Base-by-base conservation (phyloP, 53 echinoderm and acorn worm genomes). In the Actinopyga echinites region DNA sequence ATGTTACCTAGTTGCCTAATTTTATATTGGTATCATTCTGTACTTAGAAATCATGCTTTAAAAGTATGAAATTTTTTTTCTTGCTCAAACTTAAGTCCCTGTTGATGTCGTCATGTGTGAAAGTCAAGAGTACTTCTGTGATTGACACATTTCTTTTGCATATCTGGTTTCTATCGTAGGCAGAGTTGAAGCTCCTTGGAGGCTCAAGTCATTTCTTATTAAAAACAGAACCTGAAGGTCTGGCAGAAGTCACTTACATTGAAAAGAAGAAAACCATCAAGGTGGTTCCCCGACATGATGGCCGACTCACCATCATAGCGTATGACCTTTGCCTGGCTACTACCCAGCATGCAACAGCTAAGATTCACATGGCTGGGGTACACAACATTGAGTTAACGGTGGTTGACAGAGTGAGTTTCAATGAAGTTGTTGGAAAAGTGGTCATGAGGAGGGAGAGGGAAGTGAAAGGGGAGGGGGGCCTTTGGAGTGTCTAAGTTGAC, bases 181-280 rank as follows among this genome's bases (percentile, higher is more conserved):
- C 89, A 17, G 79, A 79, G 30, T 84, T 93, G 54, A 91, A 82
- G 24, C 83, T 96, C 11, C 87, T 61, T 10, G 96, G 96, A 23
- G 96, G 96, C 12, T 96, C 93, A 53, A 91, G 96, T 42, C 96
- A 96, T 56, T 96, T 93, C 84, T 75, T 85, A 49, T 62, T 96
- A 36, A 69, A 68, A 49, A 87, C 91, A 23, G 89, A 87, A 34
- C 78, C 78, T 1, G 73, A 82, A 68, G 91, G 91, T 31, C 54
- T 96, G 24, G 92, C 96, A 24, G 86, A 91, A 23, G 83, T 96
- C 44, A 74, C 77, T 35, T 96, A 87, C 79, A 85, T 87, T 56
- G 96, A 96, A 65, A 96, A 96, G 89, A 95, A 82, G 81, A 96
- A 93, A 36, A 83, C 87, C 79, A 93, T 93, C 56, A 85, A 91